phyloP scores from a whole-genome alignment of 2,888 invertebrate genomes.

The Hylaea fasciaria region DNA sequence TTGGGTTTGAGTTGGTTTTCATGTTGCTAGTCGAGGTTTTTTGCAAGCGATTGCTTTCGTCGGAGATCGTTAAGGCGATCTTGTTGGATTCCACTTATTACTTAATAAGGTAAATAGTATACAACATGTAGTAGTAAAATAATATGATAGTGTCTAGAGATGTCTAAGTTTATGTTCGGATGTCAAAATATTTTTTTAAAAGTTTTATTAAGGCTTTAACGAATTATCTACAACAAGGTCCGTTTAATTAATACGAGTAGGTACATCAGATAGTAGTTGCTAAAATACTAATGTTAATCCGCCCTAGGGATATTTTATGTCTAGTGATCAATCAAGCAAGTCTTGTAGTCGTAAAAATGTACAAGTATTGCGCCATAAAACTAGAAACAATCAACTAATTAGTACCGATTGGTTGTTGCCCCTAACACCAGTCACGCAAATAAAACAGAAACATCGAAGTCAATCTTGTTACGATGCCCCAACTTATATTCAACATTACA shows the following conservation, averaged over 20 bases:
- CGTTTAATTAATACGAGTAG: no score
- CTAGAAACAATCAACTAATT: conserved; percentile 49
- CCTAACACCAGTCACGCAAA: conserved; percentile 67
- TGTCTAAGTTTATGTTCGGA: no score
- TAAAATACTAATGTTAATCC: conserved; percentile 20
- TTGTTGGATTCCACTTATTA: no score
- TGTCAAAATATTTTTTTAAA: no score
- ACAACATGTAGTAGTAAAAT: no score
- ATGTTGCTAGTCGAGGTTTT: conserved; percentile 50
- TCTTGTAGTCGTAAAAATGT: conserved; percentile 35
- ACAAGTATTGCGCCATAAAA: conserved; percentile 33
- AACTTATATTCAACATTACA: conserved; percentile 79
- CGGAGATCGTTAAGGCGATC: conserved; percentile 13
- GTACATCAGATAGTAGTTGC: neutral
- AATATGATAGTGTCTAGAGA: no score
- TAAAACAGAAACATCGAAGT: conserved; percentile 72
- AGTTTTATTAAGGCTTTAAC: no score
- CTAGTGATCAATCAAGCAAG: conserved; percentile 29
- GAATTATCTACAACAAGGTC: no score
- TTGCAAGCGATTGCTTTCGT: conserved; percentile 40
- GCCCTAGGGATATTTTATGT: conserved; percentile 23
- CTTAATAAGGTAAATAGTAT: no score
- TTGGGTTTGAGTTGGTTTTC: conserved; percentile 63
- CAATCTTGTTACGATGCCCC: conserved; percentile 71
- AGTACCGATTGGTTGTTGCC: conserved; percentile 53